Base-by-base conservation (phyloP, 2,888 invertebrate species). In the Mesorhabditis spiculigera region DNA sequence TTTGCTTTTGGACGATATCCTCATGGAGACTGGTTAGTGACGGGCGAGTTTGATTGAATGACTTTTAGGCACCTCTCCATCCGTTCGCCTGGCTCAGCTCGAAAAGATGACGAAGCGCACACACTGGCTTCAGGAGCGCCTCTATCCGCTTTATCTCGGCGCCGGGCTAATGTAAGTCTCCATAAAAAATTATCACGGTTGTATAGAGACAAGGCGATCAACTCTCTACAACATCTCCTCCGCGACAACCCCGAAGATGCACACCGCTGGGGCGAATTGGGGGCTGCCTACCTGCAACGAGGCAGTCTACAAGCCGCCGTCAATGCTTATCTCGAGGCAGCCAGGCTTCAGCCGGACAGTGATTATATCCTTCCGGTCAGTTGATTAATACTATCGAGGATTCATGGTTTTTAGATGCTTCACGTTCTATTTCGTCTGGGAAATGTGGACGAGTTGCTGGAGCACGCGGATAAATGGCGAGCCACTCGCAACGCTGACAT, bases 231-330 rank as follows among this genome's bases (percentile, higher is more conserved):
- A 65, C 68, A 71, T 10, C 50, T 76, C 68, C 67, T 76, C 16
- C 72, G 77, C 13, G 64, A 68, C 0, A 28, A 74, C 45, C 66
- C 67, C 10, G 69, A 72, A 10, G 66, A 73, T 68, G 70, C 68
- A 43, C n/a, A 61, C 3, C 44, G 68, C 4, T 78, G 77, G 77
- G 71, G 70, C 4, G 67, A 71, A 6, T 67, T 78, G 41, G 77
- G 75, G 0, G 71, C 74, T 5, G 72, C 71, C 4, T 78, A 78
- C 68, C 62, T 70, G 0, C 61, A 68, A 44, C 74, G 71, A 69
- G 77, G 77, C 41, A 73, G 75, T 69, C 69, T 75, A 4, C 61
- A 68, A 10, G 71, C 77, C 4, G 71, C 77, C 1, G 72, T 75
- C 43, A 78, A 70, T 45, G 74, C 78, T 10, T 78, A 78, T 62